Base-by-base conservation (phyloP, 2,113 vertebrate genomes). In the Nycticryphes semicollaris region DNA sequence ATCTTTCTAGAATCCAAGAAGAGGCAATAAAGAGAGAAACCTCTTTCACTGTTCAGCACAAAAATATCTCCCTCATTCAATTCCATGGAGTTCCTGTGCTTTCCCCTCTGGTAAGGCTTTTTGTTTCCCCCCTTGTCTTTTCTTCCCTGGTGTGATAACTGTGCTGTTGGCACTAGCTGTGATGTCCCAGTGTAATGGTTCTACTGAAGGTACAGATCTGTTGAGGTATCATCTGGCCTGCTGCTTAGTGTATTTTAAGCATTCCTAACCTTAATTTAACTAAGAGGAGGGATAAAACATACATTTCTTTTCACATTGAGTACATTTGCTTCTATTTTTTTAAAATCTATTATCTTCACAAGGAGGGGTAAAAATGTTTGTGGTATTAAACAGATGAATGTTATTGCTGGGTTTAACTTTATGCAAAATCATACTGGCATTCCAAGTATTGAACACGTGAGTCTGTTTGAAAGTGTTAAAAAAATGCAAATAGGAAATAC, bases 1-100 rank as follows among this genome's bases (percentile, higher is more conserved):
- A 97, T 92, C 93, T 99, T 92, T 95, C 97, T 74, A 82, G 97
- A 91, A 97, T 99, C 88, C 98, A 98, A 94, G 97, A 97, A 72
- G 96, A 98, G 87, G 78, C 94, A 63, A 56, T 97, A 41, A 94
- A 94, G 31, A 77, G 57, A 77, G 94, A 98, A 91, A 80, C 85
- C 25, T 94, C 97, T 64, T 95, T 97, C 3, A 56, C 76, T 54
- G 33, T 86, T 33, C 96, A 95, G 57, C 92, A 90, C 64, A 97
- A 95, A 91, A 94, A 90, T 81, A 66, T 75, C 57, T 99, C 99
- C 28, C 82, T 98, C 89, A 98, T 99, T 95, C 90, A 96, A 14
- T 99, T 99, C 91, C 95, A 98, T 93, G 99, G 99, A 39, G 97
- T 98, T 91, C 97, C 99, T 56, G 98, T 98, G 63, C 98, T 99